phyloP scores from a whole-genome alignment of 2,888 invertebrate species.

The Aradus depressus region DNA sequence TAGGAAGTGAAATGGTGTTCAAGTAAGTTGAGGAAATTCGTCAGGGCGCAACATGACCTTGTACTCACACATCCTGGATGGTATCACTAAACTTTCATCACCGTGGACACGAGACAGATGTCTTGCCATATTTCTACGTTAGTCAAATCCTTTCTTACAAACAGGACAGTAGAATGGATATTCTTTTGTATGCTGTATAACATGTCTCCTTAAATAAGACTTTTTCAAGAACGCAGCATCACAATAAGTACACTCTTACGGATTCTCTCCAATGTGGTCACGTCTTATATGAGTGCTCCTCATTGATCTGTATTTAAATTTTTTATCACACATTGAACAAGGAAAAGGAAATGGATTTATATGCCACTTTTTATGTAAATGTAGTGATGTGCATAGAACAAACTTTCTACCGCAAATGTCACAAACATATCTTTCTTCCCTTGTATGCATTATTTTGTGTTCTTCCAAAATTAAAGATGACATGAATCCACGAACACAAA shows the following conservation, averaged over 20 bases:
- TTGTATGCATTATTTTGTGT: conserved; percentile 28
- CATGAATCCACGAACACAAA: conserved; percentile 29
- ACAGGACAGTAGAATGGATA: conserved; percentile 28
- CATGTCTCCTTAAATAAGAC: conserved; percentile 39
- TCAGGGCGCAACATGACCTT: conserved; percentile 26
- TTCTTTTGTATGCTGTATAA: conserved; percentile 32
- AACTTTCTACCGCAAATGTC: conserved; percentile 30
- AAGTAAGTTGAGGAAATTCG: conserved; percentile 13
- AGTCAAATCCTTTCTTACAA: conserved; percentile 29
- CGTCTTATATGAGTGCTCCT: conserved; percentile 36
- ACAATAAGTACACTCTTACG: conserved; percentile 40
- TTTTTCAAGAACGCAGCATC: conserved; percentile 39
- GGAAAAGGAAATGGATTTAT: conserved; percentile 30
- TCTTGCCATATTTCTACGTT: conserved; percentile 25
- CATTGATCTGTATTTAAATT: conserved; percentile 29
- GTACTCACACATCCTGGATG: conserved; percentile 24
- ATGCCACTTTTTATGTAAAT: conserved; percentile 31
- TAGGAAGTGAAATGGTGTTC: too few species aligned
- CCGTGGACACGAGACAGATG: conserved; percentile 28
- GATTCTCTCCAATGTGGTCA: conserved; percentile 40
- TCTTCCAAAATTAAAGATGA: conserved; percentile 29
- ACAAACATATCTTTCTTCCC: conserved; percentile 29
- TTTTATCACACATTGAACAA: conserved; percentile 27
- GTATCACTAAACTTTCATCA: conserved; percentile 20
- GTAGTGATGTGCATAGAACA: conserved; percentile 29